Evolutionary conservation across 2,113 vertebrate genomes (phyloP).

Genomic region (Haemorhous mexicanus): DNA sequence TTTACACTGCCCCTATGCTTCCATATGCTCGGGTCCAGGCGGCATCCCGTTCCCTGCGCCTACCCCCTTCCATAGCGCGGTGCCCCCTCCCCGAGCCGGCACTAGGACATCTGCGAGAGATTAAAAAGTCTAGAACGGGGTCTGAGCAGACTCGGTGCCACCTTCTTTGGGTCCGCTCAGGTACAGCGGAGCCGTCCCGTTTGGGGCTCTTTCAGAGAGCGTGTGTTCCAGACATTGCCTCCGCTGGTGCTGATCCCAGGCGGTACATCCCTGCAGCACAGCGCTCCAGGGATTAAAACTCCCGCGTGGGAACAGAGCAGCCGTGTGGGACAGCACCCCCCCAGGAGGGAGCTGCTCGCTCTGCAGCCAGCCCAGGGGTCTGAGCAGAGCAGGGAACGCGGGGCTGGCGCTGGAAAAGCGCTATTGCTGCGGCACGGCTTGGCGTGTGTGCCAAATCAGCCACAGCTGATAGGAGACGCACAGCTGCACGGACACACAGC

Average conservation of each 20-base stretch:
- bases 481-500: rapidly evolving
- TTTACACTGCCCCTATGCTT: not conserved
- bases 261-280: not conserved
- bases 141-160: rapidly evolving
- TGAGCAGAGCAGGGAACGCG: rapidly evolving
- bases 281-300: rapidly evolving
- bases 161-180: rapidly evolving
- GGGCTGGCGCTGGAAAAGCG: rapidly evolving
- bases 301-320: rapidly evolving
- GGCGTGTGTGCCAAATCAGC: not conserved
- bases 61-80: rapidly evolving
- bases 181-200: rapidly evolving
- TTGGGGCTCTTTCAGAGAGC: rapidly evolving
- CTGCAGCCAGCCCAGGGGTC: rapidly evolving
- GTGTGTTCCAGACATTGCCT: rapidly evolving
- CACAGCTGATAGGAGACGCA: not conserved
- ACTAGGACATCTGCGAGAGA: rapidly evolving
- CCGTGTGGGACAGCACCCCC: rapidly evolving
- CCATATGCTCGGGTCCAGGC: rapidly evolving
- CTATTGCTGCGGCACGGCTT: rapidly evolving
- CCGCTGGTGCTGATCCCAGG: not conserved
- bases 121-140: rapidly evolving
- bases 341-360: rapidly evolving
- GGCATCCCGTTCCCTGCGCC: rapidly evolving
- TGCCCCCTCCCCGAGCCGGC: rapidly evolving